Evolutionary conservation across 2,888 invertebrate species (phyloP), one percentile per base, ranked within the genome.

Genomic region (Leptopilina drosophilae): DNA sequence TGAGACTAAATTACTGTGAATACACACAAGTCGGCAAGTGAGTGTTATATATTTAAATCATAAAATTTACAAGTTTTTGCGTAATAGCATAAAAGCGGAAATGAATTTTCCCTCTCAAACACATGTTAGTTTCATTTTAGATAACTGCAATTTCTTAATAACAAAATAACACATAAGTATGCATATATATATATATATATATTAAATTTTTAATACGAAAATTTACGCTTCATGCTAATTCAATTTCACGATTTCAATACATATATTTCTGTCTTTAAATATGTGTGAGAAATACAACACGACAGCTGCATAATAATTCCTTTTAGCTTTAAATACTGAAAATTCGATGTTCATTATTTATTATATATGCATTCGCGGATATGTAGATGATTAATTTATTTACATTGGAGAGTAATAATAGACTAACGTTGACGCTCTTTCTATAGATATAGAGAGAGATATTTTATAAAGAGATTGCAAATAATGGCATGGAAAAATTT

Each of bases 341-440:
- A 40, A 64, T 76, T 15, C 69, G 53, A 69, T 26, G 69, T 69
- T 53, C 79, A 66, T 80, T 76, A 69, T 69, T 42, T 49, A 49
- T 49, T 49, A 12, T 49, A 49, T 49, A 49, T 75, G 64, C 69
- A 40, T 76, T 69, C 64, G 73, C 69, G 78, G 79, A 64, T 77
- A 76, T 78, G 77, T 65, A 78, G 77, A 81, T 82, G 84, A 85
- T 85, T 85, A 84, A 86, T 85, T 85, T 86, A 83, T 85, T 86
- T 85, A 86, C 82, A 84, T 87, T 85, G 80, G 84, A 84, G 87
- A 49, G 87, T 88, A 88, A 88, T 88, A 88, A 88, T 88, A 88
- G 88, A 84, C 82, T 84, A 82, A 80, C 83, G 82, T 77, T 78
- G 77, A 69, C 76, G 82, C 77, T 64, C 64, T 78, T 56, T 80